phyloP scores from a whole-genome alignment of 2,888 invertebrate species.

The Conus canariensis region DNA sequence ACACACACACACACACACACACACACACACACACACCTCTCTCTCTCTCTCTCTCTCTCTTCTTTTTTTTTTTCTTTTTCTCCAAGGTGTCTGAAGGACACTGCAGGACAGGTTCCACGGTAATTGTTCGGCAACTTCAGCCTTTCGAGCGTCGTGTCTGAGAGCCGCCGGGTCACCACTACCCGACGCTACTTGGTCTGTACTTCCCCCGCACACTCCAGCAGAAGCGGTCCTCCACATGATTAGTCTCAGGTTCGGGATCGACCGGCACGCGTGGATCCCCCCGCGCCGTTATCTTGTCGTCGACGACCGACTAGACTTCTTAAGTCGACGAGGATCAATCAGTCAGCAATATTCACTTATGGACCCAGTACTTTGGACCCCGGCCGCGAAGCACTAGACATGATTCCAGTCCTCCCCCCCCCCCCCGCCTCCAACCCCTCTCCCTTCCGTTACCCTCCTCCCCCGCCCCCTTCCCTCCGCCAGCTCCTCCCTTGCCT shows the following conservation, averaged over 20 bases:
- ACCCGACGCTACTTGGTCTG: background rate
- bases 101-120: too few species aligned
- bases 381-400: background rate
- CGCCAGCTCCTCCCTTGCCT: background rate
- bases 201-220: background rate
- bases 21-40: too few species aligned
- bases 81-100: too few species aligned
- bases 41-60: too few species aligned
- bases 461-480: background rate
- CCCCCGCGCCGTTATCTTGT: constrained; percentile 7
- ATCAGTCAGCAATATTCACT: constrained; percentile 14
- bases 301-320: background rate
- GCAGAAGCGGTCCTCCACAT: background rate
- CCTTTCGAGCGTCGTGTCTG: too few species aligned
- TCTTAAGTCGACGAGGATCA: background rate
- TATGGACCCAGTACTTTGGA: background rate
- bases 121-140: too few species aligned
- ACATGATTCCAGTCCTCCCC: background rate
- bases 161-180: background rate
- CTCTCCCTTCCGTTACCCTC: background rate
- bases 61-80: too few species aligned
- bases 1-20: too few species aligned
- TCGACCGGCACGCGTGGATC: background rate
- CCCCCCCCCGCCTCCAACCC: background rate
- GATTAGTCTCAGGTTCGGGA: background rate